Evolutionary conservation across 2,113 vertebrate species (phyloP), one percentile per base, ranked within the genome.

Genomic region (Hirundichthys speculiger): DNA sequence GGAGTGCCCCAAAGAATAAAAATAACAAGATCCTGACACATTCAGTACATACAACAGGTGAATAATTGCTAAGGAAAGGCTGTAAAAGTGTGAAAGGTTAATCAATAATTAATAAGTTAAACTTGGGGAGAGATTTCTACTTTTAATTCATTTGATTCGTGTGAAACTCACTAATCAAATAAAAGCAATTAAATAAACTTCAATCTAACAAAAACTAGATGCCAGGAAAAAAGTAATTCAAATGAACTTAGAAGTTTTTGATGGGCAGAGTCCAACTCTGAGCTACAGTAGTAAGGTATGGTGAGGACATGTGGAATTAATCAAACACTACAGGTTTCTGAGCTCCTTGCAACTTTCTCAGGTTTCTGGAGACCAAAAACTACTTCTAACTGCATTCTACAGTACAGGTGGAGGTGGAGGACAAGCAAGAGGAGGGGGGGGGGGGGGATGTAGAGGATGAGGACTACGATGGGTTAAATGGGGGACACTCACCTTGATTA

Each of bases 401-500:
- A 69, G 64, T 56, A 34, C 65, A 21, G 19, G 59, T 40, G 48
- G 74, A 67, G 15, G 18, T 13, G 46, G 41, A 13, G 27, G 56
- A 27, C 18, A 38, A 20, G 24, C 18, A 73, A 73, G 18, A 41
- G 38, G 39, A 25, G 24, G 45, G 41, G 45, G 69, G 70, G 68
- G 71, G 72, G 14, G 16, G 40, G 19, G 14, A 2, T 18, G 52
- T 9, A 43, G 45, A 75, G 54, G 11, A 20, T 8, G 54, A 45
- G 0, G 16, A 15, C 54, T 41, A 20, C 61, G 68, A 21, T 27
- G 59, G 16, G 41, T 43, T 43, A 15, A 43, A 53, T 9, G 46
- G 70, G 69, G 71, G 71, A 54, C 82, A 96, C 96, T 97, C 94
- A 97, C 96, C 96, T 96, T 97, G 95, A 94, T 96, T 96, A 95